Percentiles rank a stretch among this genome's conserved stretches.
Conservation (phyloP, 2,797 vertebrate genomes). For the Sandelia bainsii region DNA sequence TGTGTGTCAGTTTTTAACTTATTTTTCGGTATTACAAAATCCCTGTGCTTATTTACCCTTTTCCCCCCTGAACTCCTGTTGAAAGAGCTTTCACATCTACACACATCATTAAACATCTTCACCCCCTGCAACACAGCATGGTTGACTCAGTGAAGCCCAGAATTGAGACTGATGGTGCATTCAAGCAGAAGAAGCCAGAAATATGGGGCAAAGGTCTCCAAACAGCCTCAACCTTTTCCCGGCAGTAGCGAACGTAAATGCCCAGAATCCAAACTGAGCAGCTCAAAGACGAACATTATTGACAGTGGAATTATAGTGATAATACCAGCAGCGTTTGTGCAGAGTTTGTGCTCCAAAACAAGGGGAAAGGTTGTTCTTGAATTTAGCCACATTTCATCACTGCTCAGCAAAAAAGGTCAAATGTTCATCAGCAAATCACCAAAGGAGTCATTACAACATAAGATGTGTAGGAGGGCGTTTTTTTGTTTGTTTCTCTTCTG, state of each 20-base stretch:
- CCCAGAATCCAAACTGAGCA: slow-evolving; percentile 37
- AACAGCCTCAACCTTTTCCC: slow-evolving; percentile 56
- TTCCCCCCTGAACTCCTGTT: slow-evolving; percentile 13
- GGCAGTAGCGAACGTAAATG: slow-evolving; percentile 40
- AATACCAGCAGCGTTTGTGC: slow-evolving; percentile 11
- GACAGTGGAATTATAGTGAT: slow-evolving; percentile 10
- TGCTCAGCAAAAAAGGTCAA: slow-evolving; percentile 26
- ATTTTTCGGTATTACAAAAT: neutral
- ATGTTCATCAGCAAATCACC: slow-evolving; percentile 9
- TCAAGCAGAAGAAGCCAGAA: slow-evolving; percentile 44
- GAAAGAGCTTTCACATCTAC: slow-evolving; percentile 21
- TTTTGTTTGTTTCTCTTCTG: neutral
- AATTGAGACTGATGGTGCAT: slow-evolving; percentile 59
- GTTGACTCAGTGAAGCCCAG: slow-evolving; percentile 13
- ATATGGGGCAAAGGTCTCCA: slow-evolving; percentile 75
- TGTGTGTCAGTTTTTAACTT: neutral
- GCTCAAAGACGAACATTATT: slow-evolving; percentile 39
- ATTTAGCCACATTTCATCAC: slow-evolving; percentile 25
- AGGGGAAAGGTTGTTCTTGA: slow-evolving; percentile 46
- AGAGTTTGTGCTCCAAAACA: neutral
- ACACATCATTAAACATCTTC: neutral
- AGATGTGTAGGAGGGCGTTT: neutral
- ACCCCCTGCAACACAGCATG: slow-evolving; percentile 16
- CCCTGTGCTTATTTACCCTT: neutral
- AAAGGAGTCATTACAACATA: neutral